Base-by-base conservation (phyloP, 2,113 vertebrate genomes). In the Nothobranchius furzeri region DNA sequence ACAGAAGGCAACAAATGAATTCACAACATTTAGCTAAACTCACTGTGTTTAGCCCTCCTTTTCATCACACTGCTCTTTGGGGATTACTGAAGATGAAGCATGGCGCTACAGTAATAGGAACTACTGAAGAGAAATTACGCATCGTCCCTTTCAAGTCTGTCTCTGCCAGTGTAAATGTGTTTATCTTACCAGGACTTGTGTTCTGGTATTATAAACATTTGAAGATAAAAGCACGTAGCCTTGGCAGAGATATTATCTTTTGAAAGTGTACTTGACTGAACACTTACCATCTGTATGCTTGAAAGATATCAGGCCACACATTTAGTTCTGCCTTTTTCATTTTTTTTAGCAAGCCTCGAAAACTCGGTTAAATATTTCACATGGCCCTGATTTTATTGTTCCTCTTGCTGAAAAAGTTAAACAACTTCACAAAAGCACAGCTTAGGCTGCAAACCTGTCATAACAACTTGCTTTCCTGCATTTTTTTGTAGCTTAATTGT, bases 21-120 rank as follows among this genome's bases (percentile, higher is more conserved):
- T 54, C 15, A 36, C 2, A 64, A 56, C 37, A 9, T 65, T 70
- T 62, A 69, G 45, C 49, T 30, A 37, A 71, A 14, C 59, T 75
- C 45, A 1, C 40, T 74, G 74, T 60, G 49, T 73, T 73, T 68
- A 75, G 12, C 63, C 62, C 20, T 30, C 40, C 7, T 70, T 81
- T 75, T 76, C 61, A 68, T 82, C 66, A 66, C 14, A 9, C 11
- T 69, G 56, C 68, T 77, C 81, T 69, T 60, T 15, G 43, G 48
- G 55, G 73, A 37, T 9, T 3, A 17, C 4, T 40, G 9, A n/a
- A 58, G 30, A 70, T 60, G 68, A 79, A 67, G 55, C 35, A 59
- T 35, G 56, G 45, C 63, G 54, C 60, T 68, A 78, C 56, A 78
- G 73, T 79, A 66, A 82, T 48, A 47, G 40, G 70, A 59, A 57